Conservation (phyloP, 35 echinoderm and acorn worm genomes). For the Heliocidaris erythrogramma region DNA sequence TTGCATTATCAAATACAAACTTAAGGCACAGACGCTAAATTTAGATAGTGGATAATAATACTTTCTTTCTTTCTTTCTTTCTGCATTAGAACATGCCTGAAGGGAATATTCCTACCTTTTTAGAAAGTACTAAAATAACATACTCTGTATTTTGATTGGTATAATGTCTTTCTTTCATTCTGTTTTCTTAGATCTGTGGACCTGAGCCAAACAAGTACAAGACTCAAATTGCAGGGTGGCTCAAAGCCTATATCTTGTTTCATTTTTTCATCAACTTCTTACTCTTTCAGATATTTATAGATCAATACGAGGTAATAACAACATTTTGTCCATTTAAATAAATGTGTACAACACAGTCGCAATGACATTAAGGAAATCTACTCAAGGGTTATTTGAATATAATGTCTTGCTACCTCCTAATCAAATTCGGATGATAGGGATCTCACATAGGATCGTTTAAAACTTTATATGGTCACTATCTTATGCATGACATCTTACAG, state of each 20-base stretch:
- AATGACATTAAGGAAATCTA: neutral
- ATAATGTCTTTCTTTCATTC: neutral
- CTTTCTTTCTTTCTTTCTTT: no score
- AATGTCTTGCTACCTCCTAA: neutral
- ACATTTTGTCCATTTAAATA: no score
- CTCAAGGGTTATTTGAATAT: neutral
- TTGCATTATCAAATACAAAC: no score
- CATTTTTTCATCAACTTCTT: conserved; percentile 73
- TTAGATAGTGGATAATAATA: no score
- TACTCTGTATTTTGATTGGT: neutral
- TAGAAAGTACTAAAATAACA: no score
- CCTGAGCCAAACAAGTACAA: conserved; percentile 55
- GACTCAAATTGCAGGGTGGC: conserved; percentile 56
- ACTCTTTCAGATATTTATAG: neutral
- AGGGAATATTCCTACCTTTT: no score
- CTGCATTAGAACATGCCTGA: no score
- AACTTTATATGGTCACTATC: no score
- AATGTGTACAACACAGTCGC: no score
- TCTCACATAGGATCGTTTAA: no score
- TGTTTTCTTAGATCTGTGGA: neutral
- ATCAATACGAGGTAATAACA: neutral
- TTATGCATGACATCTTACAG: no score
- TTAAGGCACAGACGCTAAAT: no score
- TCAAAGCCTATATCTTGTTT: conserved; percentile 54
- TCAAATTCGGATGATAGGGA: neutral